Percentiles rank a stretch among this genome's conserved stretches.
Evolutionary conservation across 2,797 vertebrate genomes (phyloP).

Genomic region (Nyctalus aviator): DNA sequence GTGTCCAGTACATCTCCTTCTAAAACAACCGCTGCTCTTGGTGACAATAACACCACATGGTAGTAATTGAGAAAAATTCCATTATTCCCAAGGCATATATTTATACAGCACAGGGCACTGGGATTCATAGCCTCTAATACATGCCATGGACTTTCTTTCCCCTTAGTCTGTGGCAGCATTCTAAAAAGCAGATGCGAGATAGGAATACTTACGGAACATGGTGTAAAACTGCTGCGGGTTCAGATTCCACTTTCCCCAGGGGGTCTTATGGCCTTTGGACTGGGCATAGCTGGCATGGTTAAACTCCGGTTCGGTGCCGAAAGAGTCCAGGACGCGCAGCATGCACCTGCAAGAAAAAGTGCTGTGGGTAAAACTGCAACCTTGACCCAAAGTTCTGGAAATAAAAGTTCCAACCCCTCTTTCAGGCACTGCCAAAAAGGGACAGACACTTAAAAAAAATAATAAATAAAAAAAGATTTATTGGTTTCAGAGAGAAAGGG

Average conservation of each 20-base stretch:
- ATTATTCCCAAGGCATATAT: not conserved
- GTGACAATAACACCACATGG: not conserved
- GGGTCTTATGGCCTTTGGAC: slow-evolving; percentile 99
- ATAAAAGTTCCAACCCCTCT: not conserved
- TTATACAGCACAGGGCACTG: not conserved
- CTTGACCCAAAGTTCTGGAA: not conserved
- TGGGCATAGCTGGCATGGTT: slow-evolving; percentile 99
- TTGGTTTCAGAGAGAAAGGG: no score
- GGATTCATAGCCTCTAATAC: not conserved
- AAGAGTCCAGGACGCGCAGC: slow-evolving; percentile 97
- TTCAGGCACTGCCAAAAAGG: not conserved
- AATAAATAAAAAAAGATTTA: no score
- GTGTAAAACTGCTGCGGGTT: slow-evolving; percentile 99
- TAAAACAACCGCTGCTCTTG: not conserved
- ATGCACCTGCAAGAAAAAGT: slow-evolving; percentile 92
- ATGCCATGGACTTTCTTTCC: not conserved
- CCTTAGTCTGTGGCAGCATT: not conserved
- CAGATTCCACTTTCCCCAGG: slow-evolving; percentile 99
- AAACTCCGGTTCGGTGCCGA: slow-evolving; percentile 98
- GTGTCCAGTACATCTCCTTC: rapidly evolving
- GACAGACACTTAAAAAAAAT: not conserved
- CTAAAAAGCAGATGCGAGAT: not conserved
- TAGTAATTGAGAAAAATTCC: not conserved
- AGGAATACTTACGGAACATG: slow-evolving; percentile 97
- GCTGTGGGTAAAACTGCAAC: not conserved